Percentiles rank a stretch among this genome's conserved stretches.
These are phyloP conservation scores for Noctuana brunneofusca DNA, from an alignment of 2,888 invertebrate species.

Conservation along the genomic window DNA sequence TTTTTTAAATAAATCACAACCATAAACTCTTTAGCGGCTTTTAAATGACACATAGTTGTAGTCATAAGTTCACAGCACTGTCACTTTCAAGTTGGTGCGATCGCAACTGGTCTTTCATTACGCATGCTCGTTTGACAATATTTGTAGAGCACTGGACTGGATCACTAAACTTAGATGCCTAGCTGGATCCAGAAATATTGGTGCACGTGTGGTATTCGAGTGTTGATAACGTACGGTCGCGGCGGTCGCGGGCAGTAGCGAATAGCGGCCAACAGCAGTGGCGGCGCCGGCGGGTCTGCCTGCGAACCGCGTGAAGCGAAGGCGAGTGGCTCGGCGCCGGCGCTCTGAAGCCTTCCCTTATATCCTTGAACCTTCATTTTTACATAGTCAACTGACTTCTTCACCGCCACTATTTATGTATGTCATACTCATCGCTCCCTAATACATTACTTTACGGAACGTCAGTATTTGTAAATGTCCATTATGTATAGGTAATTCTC, in stretches of 20 bases:
- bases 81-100: slow-evolving; percentile 57
- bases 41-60: slow-evolving; percentile 57
- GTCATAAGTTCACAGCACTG: slow-evolving; percentile 62
- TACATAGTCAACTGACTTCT: slow-evolving; percentile 82
- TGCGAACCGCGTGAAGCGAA: slow-evolving; percentile 62
- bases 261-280: slow-evolving; percentile 56
- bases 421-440: slow-evolving; percentile 76
- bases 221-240: slow-evolving; percentile 35
- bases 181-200: slow-evolving; percentile 28
- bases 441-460: slow-evolving; percentile 77
- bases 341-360: slow-evolving; percentile 66
- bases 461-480: slow-evolving; percentile 70
- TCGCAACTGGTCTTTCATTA: slow-evolving; percentile 51
- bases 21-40: slow-evolving; percentile 52
- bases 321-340: slow-evolving; percentile 73
- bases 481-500: slow-evolving; percentile 69
- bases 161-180: slow-evolving; percentile 27
- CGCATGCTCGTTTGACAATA: slow-evolving; percentile 53
- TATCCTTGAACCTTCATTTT: slow-evolving; percentile 75
- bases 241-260: slow-evolving; percentile 36
- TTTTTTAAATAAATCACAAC: slow-evolving; percentile 55
- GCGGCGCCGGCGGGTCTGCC: slow-evolving; percentile 73
- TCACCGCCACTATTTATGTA: slow-evolving; percentile 80
- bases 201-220: slow-evolving; percentile 17
- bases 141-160: slow-evolving; percentile 36